Evolutionary conservation across 2,888 invertebrate species (phyloP), one percentile per base, ranked within the genome.

Genomic region (Blera fallax): DNA sequence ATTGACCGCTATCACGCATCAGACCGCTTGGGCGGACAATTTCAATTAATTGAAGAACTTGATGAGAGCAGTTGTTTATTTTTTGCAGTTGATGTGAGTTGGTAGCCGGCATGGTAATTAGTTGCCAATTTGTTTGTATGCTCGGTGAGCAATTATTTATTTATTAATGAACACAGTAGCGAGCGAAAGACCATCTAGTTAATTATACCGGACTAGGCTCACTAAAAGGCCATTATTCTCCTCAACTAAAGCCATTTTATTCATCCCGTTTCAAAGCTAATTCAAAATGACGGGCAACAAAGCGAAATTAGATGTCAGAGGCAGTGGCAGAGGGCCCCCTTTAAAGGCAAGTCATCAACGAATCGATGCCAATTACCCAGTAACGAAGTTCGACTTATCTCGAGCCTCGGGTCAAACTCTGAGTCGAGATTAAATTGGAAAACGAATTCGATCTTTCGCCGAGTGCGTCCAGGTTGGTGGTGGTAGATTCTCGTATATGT

Each of bases 341-440:
- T n/a, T n/a, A n/a, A n/a, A n/a, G n/a, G n/a, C n/a, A n/a, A n/a
- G n/a, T n/a, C 43, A 32, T 72, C 34, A 18, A 54, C 29, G 69
- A 58, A 82, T 62, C 50, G 74, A 60, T 56, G 77, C 78, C 83
- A 83, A 83, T 83, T 83, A 67, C 54, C 34, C n/a, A 45, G 45
- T 73, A 83, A 83, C 73, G 78, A 83, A 83, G 78, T 78, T 82
- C 82, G 82, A 82, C 78, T 62, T 67, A 60, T 72, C 27, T 18
- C 69, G 29, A n/a, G 67, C 78, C 83, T 34, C 78, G 18, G 72
- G 83, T 73, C 78, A 78, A 60, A 73, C 52, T 64, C 45, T 73
- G 67, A 78, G 45, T 60, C 52, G 64, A 77, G 58, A 82, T 83
- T 83, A 73, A 83, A 83, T 78, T 83, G 78, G 67, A 78, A 83